phyloP scores from a whole-genome alignment of 2,888 invertebrate species.

The Uropetala carovei region DNA sequence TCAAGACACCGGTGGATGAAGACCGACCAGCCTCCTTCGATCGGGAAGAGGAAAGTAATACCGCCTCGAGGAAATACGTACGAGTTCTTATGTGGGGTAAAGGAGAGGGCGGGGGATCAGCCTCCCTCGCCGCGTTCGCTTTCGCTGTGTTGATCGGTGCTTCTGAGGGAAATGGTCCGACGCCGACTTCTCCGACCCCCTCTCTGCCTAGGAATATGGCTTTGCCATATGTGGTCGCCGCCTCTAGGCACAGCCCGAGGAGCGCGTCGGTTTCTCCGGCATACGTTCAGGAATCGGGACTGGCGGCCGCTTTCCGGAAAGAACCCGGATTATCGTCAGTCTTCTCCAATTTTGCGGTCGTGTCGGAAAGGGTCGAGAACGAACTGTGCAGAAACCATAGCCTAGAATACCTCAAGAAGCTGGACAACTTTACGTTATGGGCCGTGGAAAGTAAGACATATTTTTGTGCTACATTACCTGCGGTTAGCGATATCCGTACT shows the following conservation, averaged over 20 bases:
- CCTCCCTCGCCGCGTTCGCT: background rate
- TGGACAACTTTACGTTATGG: conserved; percentile 65
- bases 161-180: background rate
- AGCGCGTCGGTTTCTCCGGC: background rate
- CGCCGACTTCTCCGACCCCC: background rate
- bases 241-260: conserved; percentile 33
- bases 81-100: background rate
- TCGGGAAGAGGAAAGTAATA: background rate
- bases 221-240: background rate
- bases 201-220: background rate
- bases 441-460: conserved; percentile 64
- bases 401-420: conserved; percentile 52
- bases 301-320: background rate
- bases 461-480: no score
- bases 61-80: no score
- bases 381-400: conserved; percentile 65
- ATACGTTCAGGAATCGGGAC: background rate
- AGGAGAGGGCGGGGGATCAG: background rate
- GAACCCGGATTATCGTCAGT: background rate
- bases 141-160: background rate
- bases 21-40: background rate
- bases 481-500: no score
- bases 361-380: conserved; percentile 30
- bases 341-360: conserved; percentile 19
- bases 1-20: background rate